Evolutionary conservation across 1,140 invertebrate species (phyloP).

Genomic region (Diorhabda elongata): DNA sequence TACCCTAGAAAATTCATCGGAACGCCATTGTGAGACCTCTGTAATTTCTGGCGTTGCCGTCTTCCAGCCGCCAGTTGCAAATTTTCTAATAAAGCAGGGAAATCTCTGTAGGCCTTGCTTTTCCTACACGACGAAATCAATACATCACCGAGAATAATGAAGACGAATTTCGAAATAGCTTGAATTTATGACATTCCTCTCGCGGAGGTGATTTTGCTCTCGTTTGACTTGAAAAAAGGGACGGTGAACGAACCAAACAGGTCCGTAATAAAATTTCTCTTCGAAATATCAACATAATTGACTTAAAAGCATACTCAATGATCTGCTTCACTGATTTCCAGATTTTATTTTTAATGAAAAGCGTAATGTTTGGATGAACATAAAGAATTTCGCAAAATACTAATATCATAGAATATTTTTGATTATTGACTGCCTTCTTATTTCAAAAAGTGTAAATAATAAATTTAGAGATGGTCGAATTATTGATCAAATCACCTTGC

Average conservation of each 20-base stretch:
- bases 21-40: background rate
- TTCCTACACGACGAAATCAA: constrained; percentile 19
- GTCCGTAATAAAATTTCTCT: background rate
- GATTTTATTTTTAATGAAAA: no score
- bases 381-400: no score
- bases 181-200: constrained; percentile 33
- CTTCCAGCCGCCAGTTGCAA: constrained; percentile 18
- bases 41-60: background rate
- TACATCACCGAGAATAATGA: constrained; percentile 29
- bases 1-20: no score
- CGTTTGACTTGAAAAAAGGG: background rate
- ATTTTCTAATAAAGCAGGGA: constrained; percentile 26
- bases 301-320: no score
- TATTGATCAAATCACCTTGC: no score
- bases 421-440: no score
- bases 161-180: constrained; percentile 32
- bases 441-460: no score
- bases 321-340: no score
- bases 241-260: background rate
- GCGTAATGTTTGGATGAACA: no score
- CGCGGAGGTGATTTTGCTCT: background rate
- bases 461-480: no score
- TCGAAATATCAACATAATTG: no score
- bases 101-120: constrained; percentile 23
- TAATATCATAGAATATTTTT: no score